phyloP scores from a whole-genome alignment of 2,113 vertebrate genomes.

The Paradisaea rubra region DNA sequence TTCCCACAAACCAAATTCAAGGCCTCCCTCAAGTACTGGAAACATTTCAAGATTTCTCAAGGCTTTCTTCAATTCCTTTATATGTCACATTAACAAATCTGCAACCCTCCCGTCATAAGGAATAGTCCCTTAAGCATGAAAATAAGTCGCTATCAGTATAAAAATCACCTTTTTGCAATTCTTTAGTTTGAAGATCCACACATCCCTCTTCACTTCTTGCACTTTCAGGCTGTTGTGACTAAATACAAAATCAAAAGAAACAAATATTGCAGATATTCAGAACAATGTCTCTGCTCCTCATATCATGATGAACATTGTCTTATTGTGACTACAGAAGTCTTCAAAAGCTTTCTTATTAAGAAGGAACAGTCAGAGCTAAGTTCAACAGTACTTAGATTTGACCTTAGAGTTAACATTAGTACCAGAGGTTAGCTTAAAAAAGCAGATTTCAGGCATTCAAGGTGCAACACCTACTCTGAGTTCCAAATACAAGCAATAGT shows the following conservation, averaged over 20 bases:
- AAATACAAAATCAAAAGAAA: background rate
- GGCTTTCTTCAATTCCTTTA: background rate
- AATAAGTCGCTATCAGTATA: background rate
- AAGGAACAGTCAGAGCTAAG: background rate
- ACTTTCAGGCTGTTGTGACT: background rate
- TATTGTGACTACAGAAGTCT: background rate
- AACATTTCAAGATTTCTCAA: background rate
- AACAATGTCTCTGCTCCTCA: background rate
- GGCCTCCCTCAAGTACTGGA: background rate
- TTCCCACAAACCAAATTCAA: background rate
- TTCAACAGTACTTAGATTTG: background rate
- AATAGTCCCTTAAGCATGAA: background rate
- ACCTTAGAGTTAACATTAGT: background rate
- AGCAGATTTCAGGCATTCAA: background rate
- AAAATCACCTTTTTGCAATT: conserved; percentile 45
- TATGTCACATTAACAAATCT: background rate
- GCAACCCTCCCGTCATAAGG: background rate
- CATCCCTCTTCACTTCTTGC: background rate
- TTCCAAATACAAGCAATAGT: background rate
- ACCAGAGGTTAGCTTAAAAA: background rate
- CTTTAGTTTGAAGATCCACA: background rate
- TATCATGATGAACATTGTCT: background rate
- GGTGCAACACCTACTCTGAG: background rate
- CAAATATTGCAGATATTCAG: background rate
- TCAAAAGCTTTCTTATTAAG: background rate